phyloP scores from a whole-genome alignment of 2,797 vertebrate species.

The Mus spretus region DNA sequence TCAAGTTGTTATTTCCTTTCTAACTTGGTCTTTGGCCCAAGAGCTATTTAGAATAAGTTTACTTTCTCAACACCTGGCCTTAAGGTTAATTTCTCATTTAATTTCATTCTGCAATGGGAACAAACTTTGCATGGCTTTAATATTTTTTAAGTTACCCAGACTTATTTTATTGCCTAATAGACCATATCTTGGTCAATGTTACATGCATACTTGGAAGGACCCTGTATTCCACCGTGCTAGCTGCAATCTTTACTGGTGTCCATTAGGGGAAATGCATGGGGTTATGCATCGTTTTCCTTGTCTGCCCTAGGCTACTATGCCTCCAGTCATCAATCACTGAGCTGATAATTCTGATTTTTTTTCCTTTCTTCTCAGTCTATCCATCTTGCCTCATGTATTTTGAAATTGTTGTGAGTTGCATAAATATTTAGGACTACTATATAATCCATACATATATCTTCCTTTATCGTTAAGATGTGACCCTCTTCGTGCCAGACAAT shows the following conservation, averaged over 20 bases:
- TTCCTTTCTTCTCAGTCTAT: background rate
- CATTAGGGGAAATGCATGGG: background rate
- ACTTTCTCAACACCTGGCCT: background rate
- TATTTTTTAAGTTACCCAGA: background rate
- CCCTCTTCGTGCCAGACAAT: background rate
- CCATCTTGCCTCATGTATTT: background rate
- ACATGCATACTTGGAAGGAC: background rate
- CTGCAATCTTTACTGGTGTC: background rate
- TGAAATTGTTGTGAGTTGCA: background rate
- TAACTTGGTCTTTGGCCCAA: background rate
- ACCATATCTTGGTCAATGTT: background rate
- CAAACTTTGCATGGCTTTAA: background rate
- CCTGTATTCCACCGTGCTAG: background rate
- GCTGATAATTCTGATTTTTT: background rate
- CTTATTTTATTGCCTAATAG: slow-evolving; percentile 11
- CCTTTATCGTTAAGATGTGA: background rate
- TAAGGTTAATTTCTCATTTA: slow-evolving; percentile 20
- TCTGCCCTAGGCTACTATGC: background rate
- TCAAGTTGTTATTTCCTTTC: slow-evolving; percentile 18
- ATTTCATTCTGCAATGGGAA: slow-evolving; percentile 8
- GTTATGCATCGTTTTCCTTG: background rate
- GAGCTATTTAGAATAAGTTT: slow-evolving; percentile 10
- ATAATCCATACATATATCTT: background rate
- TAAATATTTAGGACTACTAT: background rate
- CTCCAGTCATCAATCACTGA: background rate